Conservation (phyloP, 2,888 invertebrate species). For the Stratiomys singularior region DNA sequence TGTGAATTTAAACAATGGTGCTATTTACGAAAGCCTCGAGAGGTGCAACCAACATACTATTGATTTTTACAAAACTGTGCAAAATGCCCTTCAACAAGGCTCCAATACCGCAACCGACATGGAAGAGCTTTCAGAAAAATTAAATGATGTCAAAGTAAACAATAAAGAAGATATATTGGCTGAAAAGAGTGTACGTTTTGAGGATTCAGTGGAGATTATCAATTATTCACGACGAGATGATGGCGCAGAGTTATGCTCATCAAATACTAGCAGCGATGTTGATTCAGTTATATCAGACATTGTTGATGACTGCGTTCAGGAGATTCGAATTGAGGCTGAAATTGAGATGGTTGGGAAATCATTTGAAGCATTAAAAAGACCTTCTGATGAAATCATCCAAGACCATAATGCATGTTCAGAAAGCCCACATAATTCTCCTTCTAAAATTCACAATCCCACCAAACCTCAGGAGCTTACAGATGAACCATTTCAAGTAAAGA, state of each 20-base stretch:
- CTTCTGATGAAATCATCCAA: neutral
- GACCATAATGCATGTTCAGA: neutral
- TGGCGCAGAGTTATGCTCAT: slow-evolving; percentile 58
- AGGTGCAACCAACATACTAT: slow-evolving; percentile 58
- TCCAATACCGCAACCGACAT: neutral
- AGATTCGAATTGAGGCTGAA: slow-evolving; percentile 56
- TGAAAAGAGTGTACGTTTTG: slow-evolving; percentile 57
- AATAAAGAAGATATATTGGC: neutral
- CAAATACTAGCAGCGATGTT: slow-evolving; percentile 61
- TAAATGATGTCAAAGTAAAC: neutral
- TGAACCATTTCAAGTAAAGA: slow-evolving; percentile 43
- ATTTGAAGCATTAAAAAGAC: slow-evolving; percentile 21
- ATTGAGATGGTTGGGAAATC: slow-evolving; percentile 49
- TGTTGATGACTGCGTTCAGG: slow-evolving; percentile 54
- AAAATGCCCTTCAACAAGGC: slow-evolving; percentile 10
- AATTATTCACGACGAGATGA: slow-evolving; percentile 55
- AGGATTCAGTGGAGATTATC: slow-evolving; percentile 56
- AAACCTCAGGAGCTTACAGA: too few relatives aligned
- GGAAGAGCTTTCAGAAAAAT: neutral
- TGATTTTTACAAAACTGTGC: slow-evolving; percentile 57
- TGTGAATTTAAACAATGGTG: slow-evolving; percentile 56
- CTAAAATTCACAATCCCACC: neutral
- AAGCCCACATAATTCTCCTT: neutral
- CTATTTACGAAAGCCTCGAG: slow-evolving; percentile 58
- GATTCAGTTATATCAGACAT: slow-evolving; percentile 63